Conservation (phyloP, 2,888 invertebrate species). For the Microplitis deprimator region DNA sequence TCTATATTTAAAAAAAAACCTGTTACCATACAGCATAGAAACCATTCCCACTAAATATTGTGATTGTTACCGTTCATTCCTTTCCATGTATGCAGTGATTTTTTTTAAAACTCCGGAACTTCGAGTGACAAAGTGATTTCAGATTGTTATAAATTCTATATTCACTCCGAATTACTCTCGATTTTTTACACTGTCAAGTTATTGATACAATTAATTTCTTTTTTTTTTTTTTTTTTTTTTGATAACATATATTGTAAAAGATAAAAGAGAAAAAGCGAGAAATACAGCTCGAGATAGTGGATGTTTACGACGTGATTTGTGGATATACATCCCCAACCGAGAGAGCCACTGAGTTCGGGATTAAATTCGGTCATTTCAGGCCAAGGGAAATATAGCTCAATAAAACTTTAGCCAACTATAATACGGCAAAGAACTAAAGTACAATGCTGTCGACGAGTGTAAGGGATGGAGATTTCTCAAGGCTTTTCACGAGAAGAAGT, state of each 20-base stretch:
- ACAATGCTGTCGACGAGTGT: constrained; percentile 23
- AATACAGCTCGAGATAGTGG: constrained; percentile 48
- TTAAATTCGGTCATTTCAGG: constrained; percentile 68
- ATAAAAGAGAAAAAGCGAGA: constrained; percentile 24
- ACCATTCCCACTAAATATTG: too few relatives aligned
- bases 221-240: too few relatives aligned
- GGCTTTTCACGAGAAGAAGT: background rate
- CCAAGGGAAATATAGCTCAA: constrained; percentile 67
- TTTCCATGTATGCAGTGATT: too few relatives aligned
- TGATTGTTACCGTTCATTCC: too few relatives aligned
- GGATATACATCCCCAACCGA: constrained; percentile 54
- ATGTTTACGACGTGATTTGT: constrained; percentile 70
- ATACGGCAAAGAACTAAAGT: constrained; percentile 47
- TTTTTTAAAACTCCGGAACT: too few relatives aligned
- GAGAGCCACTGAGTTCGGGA: constrained; percentile 62
- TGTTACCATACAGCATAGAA: too few relatives aligned
- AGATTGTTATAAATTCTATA: too few relatives aligned
- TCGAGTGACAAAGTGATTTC: too few relatives aligned
- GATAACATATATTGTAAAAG: background rate
- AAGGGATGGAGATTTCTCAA: constrained; percentile 11
- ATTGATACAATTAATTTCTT: too few relatives aligned
- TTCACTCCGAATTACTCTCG: too few relatives aligned
- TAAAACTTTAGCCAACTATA: constrained; percentile 66
- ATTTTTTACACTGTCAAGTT: too few relatives aligned
- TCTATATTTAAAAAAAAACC: too few relatives aligned